Evolutionary conservation across 2,797 vertebrate species (phyloP).

Genomic region (Discoglossus pictus): DNA sequence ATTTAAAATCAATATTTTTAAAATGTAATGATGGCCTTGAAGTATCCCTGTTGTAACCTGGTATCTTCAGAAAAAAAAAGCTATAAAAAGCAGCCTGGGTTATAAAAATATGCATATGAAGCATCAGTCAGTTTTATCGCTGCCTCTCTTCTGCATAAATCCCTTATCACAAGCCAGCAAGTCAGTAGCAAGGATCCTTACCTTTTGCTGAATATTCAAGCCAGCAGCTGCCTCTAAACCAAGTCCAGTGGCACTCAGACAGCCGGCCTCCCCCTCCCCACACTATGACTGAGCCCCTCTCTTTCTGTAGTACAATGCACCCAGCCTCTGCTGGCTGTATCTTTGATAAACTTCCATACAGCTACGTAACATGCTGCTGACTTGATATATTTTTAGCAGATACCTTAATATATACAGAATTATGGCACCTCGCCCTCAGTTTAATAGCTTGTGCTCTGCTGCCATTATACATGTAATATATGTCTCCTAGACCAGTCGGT

Average conservation of each 20-base stretch:
- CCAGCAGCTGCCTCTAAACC: neutral
- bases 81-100: conserved; percentile 35
- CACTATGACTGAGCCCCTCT: neutral
- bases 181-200: conserved; percentile 29
- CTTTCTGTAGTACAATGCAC: conserved; percentile 27
- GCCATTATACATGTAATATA: no score
- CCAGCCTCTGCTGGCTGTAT: conserved; percentile 49
- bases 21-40: conserved; percentile 20
- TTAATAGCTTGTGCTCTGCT: no score
- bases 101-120: conserved; percentile 48
- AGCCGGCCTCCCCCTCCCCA: neutral
- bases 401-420: no score
- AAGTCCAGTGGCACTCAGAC: neutral
- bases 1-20: conserved; percentile 16
- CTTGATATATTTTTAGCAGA: conserved; percentile 27
- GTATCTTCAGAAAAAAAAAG: conserved; percentile 3
- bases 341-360: conserved; percentile 48
- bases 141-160: conserved; percentile 39
- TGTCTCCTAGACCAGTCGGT: no score
- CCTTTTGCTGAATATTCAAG: conserved; percentile 45
- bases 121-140: conserved; percentile 46
- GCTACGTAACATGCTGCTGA: conserved; percentile 3
- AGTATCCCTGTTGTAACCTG: conserved; percentile 9
- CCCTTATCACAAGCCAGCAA: conserved; percentile 49
- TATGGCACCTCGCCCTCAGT: no score